Base-by-base conservation (phyloP, 2,797 vertebrate species). In the Acipenser oxyrinchus region DNA sequence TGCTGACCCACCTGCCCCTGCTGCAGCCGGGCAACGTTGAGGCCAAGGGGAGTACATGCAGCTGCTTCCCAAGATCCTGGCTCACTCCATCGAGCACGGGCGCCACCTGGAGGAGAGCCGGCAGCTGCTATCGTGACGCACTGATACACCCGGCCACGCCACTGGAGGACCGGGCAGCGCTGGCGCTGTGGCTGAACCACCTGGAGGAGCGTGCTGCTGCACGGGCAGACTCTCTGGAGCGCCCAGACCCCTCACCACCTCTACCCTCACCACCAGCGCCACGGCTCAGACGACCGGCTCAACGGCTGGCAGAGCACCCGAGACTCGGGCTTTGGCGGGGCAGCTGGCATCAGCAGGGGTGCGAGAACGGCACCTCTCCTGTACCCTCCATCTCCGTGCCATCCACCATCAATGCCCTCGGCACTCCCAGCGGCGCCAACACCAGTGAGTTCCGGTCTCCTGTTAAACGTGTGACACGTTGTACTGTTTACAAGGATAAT, bases 141-240 rank as follows among this genome's bases (percentile, higher is more conserved):
- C 87, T 99, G 81, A 99, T 99, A 66, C 97, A 99, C 78, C 97
- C 97, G 0, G 97, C 97, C 85, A 98, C 96, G 12, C 97, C 96
- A 2, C 72, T 97, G 70, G 97, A 99, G 61, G 97, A 99, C 86
- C 86, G 97, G 48, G 89, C 93, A 0, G 95, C 95, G 51, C 85
- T 99, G 67, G 96, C 95, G 5, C 94, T 96, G 77, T 99, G 97
- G 97, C 92, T 99, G 66, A 99, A 96, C 80, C 96, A 98, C 87
- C 85, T 99, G 81, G 97, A 99, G 84, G 96, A 99, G 82, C 91
- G 95, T 18, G 18, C 18, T 0, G 88, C 87, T 0, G 82, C 86
- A 0, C 75, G 88, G 7, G 86, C 81, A 6, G 96, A 99, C 83
- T 95, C 94, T 0, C 74, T 94, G 82, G 96, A 99, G 80, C 89